Evolutionary conservation across 2,888 invertebrate genomes (phyloP).

Genomic region (Xestia ashworthii): DNA sequence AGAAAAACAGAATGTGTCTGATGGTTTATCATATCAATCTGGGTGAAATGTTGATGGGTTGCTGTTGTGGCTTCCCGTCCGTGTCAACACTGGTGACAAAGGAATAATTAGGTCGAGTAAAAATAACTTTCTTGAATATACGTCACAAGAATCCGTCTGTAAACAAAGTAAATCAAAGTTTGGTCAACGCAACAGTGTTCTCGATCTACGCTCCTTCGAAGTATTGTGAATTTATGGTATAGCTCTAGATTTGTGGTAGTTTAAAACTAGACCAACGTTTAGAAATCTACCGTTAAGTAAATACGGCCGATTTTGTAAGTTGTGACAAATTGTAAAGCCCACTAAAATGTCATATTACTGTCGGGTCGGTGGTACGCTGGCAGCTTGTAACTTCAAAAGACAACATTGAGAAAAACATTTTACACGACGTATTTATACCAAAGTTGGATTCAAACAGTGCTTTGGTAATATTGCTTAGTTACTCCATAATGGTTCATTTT

Average conservation of each 20-base stretch:
- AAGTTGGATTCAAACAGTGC: conserved; percentile 15
- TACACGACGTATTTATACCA: conserved; percentile 13
- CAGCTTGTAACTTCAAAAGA: conserved; percentile 5
- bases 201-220: not conserved
- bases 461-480: conserved; percentile 4
- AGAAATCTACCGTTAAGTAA: conserved; percentile 1
- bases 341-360: conserved; percentile 24
- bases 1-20: conserved; percentile 34
- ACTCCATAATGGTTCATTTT: conserved; percentile 41
- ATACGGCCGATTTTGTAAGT: not conserved
- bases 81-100: not conserved
- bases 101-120: not conserved
- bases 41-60: conserved; percentile 32
- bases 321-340: conserved; percentile 17
- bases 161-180: not conserved
- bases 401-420: conserved; percentile 4
- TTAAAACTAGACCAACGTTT: not conserved
- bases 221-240: no score
- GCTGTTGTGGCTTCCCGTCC: conserved; percentile 27
- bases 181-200: not conserved
- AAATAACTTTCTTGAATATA: not conserved
- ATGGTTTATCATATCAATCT: conserved; percentile 26
- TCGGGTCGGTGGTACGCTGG: not conserved
- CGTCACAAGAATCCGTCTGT: not conserved
- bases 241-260: not conserved